Evolutionary conservation across 2,113 vertebrate species (phyloP).

Genomic region (Corythornis cristatus): DNA sequence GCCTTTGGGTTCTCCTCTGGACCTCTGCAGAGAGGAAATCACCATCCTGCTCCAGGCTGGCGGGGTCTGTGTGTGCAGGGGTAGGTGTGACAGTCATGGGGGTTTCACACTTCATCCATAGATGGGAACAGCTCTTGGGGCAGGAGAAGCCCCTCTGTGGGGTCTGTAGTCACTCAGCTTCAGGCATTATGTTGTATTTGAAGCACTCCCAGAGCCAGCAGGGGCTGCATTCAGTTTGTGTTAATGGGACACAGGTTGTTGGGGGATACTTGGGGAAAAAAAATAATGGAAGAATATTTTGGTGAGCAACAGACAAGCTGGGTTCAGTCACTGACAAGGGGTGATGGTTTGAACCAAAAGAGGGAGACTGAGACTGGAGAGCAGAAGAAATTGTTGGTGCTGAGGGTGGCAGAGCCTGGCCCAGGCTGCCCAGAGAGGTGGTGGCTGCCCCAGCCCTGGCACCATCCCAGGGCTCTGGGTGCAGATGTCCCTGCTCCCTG

Average conservation of each 20-base stretch:
- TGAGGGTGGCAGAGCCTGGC: background rate
- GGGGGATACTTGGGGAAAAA: background rate
- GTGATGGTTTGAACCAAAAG: no score
- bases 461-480: background rate
- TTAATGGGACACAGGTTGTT: background rate
- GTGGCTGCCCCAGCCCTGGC: background rate
- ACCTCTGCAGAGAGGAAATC: background rate
- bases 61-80: background rate
- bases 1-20: background rate
- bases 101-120: background rate
- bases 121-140: background rate
- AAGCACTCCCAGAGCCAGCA: no score
- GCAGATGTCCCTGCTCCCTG: background rate
- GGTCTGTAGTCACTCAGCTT: background rate
- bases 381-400: no score
- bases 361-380: no score
- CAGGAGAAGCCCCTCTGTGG: background rate
- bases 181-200: no score
- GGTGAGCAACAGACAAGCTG: background rate
- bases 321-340: background rate
- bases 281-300: background rate
- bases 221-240: background rate
- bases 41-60: accelerated
- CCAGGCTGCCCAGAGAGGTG: background rate
- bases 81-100: accelerated